Percentiles rank a stretch among this genome's conserved stretches.
phyloP scores from a whole-genome alignment of 2,888 invertebrate genomes.

The Agrotis puta region DNA sequence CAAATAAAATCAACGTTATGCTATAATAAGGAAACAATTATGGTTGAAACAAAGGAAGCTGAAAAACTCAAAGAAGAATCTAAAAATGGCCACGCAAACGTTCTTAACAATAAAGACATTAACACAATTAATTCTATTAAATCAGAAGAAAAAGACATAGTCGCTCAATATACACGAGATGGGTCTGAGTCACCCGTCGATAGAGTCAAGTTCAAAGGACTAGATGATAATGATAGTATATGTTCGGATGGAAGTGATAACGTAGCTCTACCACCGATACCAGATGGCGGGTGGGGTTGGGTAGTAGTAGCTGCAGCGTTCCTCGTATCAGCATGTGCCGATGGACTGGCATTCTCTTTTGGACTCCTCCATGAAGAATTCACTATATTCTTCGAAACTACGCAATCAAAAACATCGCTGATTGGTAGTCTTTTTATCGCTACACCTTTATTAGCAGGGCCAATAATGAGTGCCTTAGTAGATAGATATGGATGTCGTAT shows the following conservation, averaged over 20 bases:
- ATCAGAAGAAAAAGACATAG: constrained; percentile 75
- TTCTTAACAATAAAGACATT: constrained; percentile 72
- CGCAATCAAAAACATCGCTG: constrained; percentile 96
- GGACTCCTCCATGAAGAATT: constrained; percentile 96
- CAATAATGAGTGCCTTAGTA: constrained; percentile 95
- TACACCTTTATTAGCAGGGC: constrained; percentile 96
- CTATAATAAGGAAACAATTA: constrained; percentile 56
- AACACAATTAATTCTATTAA: constrained; percentile 84
- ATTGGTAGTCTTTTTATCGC: constrained; percentile 97
- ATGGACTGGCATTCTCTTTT: constrained; percentile 98
- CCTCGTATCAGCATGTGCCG: constrained; percentile 96
- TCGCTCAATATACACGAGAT: constrained; percentile 73
- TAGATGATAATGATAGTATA: constrained; percentile 86
- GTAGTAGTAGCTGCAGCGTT: constrained; percentile 96
- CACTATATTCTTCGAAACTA: constrained; percentile 94
- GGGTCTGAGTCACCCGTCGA: constrained; percentile 79
- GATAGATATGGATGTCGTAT: constrained; percentile 95
- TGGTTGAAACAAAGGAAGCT: constrained; percentile 61
- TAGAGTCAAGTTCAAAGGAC: constrained; percentile 86
- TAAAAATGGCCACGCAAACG: constrained; percentile 53
- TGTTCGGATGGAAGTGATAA: constrained; percentile 81
- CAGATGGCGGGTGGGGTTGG: constrained; percentile 97
- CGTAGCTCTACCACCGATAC: constrained; percentile 91
- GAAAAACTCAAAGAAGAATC: constrained; percentile 56
- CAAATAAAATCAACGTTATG: constrained; percentile 60